Base-by-base conservation (phyloP, 2,113 vertebrate species). In the Rutilus rutilus region DNA sequence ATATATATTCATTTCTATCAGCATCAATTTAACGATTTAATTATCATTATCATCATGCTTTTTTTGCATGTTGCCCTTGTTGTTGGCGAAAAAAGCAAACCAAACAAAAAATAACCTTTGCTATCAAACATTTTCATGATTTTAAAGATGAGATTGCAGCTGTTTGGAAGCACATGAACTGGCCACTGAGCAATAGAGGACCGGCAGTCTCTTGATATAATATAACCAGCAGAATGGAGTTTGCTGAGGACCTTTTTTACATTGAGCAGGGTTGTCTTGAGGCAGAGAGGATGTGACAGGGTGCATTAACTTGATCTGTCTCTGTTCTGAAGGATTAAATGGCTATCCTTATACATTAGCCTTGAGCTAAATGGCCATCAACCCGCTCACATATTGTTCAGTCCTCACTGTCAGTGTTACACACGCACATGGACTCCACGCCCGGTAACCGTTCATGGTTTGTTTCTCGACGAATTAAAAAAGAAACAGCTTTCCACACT, bases 271-370 rank as follows among this genome's bases (percentile, higher is more conserved):
- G 83, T 90, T 89, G 90, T 86, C 89, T 86, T 62, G 84, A 91
- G 88, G 90, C 85, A 90, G 89, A 91, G 74, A 83, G 86, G 86
- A 92, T 81, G 88, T 92, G 91, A 92, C 89, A 64, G 78, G 89
- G 79, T 88, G 85, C 85, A 91, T 93, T 89, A 93, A 91, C 89
- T 91, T 91, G 84, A 86, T 89, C 71, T 86, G 90, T 87, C 87
- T 82, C 85, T 86, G 76, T 84, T 81, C 87, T 88, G 87, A 90
- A 90, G 91, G 90, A 92, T 91, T 86, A 87, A 79, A 86, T 81
- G 88, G 76, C 86, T 71, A 88, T 88, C 88, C 78, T 65, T 89
- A 64, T 86, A 87, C 62, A 85, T 90, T 89, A 59, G 60, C 87
- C 87, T 89, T 81, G 71, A 88, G 87, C 82, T 91, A 84, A 84